phyloP scores from a whole-genome alignment of 2,888 invertebrate species.

The Hemicrepidius hirtus region DNA sequence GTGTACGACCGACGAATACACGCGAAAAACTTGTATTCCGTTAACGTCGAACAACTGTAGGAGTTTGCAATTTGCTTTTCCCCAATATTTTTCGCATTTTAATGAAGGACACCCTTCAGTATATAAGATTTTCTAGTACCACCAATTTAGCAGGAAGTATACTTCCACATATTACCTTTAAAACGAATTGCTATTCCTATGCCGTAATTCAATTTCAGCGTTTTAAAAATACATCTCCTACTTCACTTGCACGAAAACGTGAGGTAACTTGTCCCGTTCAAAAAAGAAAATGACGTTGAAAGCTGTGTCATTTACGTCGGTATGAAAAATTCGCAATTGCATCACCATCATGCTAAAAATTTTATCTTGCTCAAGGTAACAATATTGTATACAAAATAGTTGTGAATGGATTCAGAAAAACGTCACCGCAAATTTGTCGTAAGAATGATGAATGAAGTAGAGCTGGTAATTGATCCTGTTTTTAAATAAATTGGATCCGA shows the following conservation, averaged over 20 bases:
- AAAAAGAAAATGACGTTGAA: too few species aligned
- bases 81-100: slow-evolving; percentile 28
- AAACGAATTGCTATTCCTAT: slow-evolving; percentile 11
- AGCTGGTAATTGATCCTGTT: too few species aligned
- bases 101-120: slow-evolving; percentile 12
- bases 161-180: neutral
- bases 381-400: too few species aligned
- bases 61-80: slow-evolving; percentile 20
- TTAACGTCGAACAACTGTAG: slow-evolving; percentile 9
- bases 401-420: too few species aligned
- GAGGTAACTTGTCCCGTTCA: neutral
- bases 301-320: too few species aligned
- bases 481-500: too few species aligned
- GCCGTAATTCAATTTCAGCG: slow-evolving; percentile 9
- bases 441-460: too few species aligned
- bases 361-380: too few species aligned
- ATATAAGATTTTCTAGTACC: slow-evolving; percentile 19
- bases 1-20: slow-evolving; percentile 15
- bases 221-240: slow-evolving; percentile 15
- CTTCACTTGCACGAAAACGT: neutral
- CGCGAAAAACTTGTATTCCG: slow-evolving; percentile 15
- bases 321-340: too few species aligned
- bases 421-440: too few species aligned
- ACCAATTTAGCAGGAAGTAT: neutral
- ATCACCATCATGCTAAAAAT: too few species aligned